A percentile compares a stretch with the other conserved stretches of the same genome.
phyloP scores from a whole-genome alignment of 1,140 invertebrate genomes.

The Oncopeltus fasciatus region DNA sequence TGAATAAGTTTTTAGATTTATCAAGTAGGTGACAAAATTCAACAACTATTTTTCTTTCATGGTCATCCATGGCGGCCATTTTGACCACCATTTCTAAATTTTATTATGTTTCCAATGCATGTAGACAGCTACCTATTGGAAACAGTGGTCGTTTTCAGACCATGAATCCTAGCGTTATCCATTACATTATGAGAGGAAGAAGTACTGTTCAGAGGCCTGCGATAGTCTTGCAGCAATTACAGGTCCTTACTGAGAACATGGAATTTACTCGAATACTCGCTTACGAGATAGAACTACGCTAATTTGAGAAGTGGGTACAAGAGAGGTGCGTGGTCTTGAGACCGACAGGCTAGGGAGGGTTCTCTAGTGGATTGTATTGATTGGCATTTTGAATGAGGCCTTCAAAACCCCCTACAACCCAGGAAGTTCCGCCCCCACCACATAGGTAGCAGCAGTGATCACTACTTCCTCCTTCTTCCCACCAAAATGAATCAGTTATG shows the following conservation, averaged over 20 bases:
- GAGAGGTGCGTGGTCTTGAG: not conserved
- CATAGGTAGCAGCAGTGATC: not conserved
- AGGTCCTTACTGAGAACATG: no score
- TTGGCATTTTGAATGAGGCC: conserved; percentile 25
- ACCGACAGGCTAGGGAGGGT: conserved; percentile 3
- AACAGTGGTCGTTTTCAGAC: conserved; percentile 3
- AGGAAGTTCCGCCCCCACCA: not conserved
- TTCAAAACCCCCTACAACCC: conserved; percentile 7
- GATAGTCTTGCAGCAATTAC: no score
- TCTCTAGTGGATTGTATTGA: conserved; percentile 20
- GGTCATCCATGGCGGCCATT: conserved; percentile 64
- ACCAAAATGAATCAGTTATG: no score
- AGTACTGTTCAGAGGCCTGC: not conserved
- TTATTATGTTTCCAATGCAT: not conserved
- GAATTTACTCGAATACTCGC: no score
- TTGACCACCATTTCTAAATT: conserved; percentile 34
- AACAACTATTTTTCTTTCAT: conserved; percentile 86
- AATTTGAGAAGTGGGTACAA: not conserved
- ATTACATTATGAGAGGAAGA: not conserved
- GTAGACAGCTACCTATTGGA: not conserved
- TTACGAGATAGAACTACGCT: not conserved
- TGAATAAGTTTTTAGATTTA: conserved; percentile 95
- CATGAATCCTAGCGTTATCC: not conserved
- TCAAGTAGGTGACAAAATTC: conserved; percentile 94
- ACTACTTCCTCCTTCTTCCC: no score